Evolutionary conservation across 2,888 invertebrate species (phyloP).

Genomic region (Leptopilina syphax): DNA sequence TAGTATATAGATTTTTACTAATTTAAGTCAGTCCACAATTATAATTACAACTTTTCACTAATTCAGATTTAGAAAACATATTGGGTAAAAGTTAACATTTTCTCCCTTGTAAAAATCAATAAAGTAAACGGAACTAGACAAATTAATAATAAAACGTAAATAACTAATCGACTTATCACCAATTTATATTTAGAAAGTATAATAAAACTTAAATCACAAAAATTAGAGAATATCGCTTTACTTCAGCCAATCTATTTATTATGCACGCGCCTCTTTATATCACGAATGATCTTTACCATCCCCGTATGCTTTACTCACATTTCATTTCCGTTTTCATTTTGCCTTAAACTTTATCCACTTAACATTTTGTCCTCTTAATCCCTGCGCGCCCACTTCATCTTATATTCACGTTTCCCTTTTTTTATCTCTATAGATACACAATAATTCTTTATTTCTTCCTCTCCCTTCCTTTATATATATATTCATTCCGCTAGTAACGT

Average conservation of each 20-base stretch:
- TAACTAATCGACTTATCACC: too few species aligned
- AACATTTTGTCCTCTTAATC: slow-evolving; percentile 32
- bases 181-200: background rate
- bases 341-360: slow-evolving; percentile 33
- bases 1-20: too few species aligned
- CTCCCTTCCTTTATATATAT: background rate
- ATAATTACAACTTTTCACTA: too few species aligned
- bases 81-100: too few species aligned
- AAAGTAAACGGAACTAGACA: too few species aligned
- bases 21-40: too few species aligned
- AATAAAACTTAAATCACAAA: background rate
- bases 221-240: slow-evolving; percentile 15
- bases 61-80: too few species aligned
- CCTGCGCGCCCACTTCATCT: slow-evolving; percentile 17
- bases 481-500: slow-evolving; percentile 1
- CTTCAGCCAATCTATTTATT: background rate
- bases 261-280: background rate
- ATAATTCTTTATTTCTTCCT: background rate
- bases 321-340: slow-evolving; percentile 34
- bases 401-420: slow-evolving; percentile 14
- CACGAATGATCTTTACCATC: slow-evolving; percentile 2
- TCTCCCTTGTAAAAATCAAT: too few species aligned
- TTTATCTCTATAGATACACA: too few species aligned
- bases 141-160: too few species aligned
- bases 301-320: slow-evolving; percentile 26